Base-by-base conservation (phyloP, 2,888 invertebrate species). In the Watsonalla cultraria region DNA sequence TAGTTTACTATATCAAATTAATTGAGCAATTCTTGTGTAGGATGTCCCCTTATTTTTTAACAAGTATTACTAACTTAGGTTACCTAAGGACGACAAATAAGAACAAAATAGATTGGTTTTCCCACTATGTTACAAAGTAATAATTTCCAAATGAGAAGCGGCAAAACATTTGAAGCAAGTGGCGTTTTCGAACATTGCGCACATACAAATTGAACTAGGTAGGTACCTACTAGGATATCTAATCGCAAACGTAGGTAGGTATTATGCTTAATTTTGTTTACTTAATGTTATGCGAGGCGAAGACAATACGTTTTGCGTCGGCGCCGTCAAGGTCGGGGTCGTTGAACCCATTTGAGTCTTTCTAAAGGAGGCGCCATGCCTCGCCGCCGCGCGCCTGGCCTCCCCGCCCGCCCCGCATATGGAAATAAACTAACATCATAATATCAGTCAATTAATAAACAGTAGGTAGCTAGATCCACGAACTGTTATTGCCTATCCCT, bases 311-410 rank as follows among this genome's bases (percentile, higher is more conserved):
- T 66, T 75, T 75, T 75, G 73, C 78, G 79, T 75, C 80, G 80
- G 70, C 77, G 76, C 72, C 80, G 76, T 66, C 89, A 89, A 89
- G 89, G 89, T 89, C 84, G 81, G 76, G 86, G 82, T 85, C 84
- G 62, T 75, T 86, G 86, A 88, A 87, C 89, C 72, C 78, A 79
- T 81, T 84, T 84, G 78, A 84, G 82, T 80, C 75, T 84, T 83
- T 82, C 72, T 74, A 78, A 70, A 70, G 70, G 73, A 74, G 73
- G 74, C 76, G 76, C 75, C 71, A 42, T 11, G 62, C 58, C 60
- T 51, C 58, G 57, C 53, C 54, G 57, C 58, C 53, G 54, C 61
- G 62, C 59, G 66, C 58, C 62, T 51, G 45, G 54, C 54, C 48
- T 51, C 47, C 55, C 55, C 55, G 54, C 52, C 54, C 60, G 48